A percentile compares a stretch with the other conserved stretches of the same genome.
phyloP scores from a whole-genome alignment of 1,140 invertebrate species.

The Drosophila parabipectinata region DNA sequence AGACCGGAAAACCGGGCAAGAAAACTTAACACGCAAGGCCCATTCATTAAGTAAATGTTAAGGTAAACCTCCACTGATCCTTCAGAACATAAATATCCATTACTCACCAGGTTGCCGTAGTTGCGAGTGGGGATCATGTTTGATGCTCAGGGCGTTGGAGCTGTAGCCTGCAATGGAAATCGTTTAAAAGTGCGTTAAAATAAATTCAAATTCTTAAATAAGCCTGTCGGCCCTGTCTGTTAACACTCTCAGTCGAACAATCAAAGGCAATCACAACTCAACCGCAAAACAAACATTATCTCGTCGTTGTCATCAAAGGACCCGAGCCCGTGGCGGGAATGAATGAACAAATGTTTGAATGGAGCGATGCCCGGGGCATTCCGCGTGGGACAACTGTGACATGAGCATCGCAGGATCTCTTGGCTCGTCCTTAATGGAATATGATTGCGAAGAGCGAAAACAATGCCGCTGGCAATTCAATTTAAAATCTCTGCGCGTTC shows the following conservation, averaged over 20 bases:
- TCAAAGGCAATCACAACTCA: slow-evolving; percentile 75
- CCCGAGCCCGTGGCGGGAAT: background rate
- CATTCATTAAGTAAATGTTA: background rate
- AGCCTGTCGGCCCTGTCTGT: slow-evolving; percentile 36
- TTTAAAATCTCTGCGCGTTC: slow-evolving; percentile 75
- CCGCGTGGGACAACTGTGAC: slow-evolving; percentile 58
- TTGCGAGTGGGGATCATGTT: slow-evolving; percentile 93
- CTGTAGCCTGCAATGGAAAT: slow-evolving; percentile 89
- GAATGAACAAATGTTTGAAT: slow-evolving; percentile 11
- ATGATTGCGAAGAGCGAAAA: slow-evolving; percentile 81
- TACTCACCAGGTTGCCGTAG: slow-evolving; percentile 91
- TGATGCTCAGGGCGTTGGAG: slow-evolving; percentile 89
- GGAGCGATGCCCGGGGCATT: slow-evolving; percentile 21
- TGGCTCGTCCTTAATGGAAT: slow-evolving; percentile 70
- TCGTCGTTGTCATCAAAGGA: slow-evolving; percentile 68
- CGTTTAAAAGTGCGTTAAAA: slow-evolving; percentile 5
- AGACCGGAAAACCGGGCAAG: too few relatives aligned
- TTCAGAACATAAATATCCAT: background rate
- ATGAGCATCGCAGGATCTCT: slow-evolving; percentile 61
- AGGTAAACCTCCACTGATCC: background rate
- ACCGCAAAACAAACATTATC: slow-evolving; percentile 78
- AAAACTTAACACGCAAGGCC: background rate
- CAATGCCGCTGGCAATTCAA: slow-evolving; percentile 82
- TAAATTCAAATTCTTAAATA: slow-evolving; percentile 42
- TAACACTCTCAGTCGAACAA: slow-evolving; percentile 51